phyloP scores from a whole-genome alignment of 2,113 vertebrate species.

The Oryctolagus cuniculus region DNA sequence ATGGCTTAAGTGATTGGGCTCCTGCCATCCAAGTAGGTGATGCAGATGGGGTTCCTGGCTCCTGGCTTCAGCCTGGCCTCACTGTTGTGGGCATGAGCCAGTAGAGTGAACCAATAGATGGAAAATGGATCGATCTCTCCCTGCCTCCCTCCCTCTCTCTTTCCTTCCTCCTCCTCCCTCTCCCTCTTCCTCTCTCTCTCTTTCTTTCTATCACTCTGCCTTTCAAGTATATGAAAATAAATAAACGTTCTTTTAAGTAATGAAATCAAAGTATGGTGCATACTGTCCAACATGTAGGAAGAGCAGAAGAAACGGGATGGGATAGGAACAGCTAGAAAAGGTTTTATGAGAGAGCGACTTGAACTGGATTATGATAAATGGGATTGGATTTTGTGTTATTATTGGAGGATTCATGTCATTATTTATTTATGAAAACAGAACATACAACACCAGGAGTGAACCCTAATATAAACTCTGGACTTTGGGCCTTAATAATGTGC shows the following conservation, averaged over 20 bases:
- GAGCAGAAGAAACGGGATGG: neutral
- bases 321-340: neutral
- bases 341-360: neutral
- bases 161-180: no score
- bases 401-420: accelerated
- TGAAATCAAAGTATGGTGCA: neutral
- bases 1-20: no score
- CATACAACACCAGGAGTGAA: neutral
- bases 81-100: no score
- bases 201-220: no score
- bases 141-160: no score
- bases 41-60: no score
- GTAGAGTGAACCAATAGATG: no score
- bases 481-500: neutral
- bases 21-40: no score
- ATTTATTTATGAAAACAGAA: neutral
- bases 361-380: neutral
- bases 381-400: neutral
- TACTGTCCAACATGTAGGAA: neutral
- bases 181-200: no score
- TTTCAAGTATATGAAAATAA: no score
- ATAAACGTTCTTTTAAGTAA: neutral
- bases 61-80: no score
- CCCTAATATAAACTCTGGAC: neutral
- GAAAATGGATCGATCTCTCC: no score